Conservation (phyloP, 2,113 vertebrate species). For the Urocitellus parryii region DNA sequence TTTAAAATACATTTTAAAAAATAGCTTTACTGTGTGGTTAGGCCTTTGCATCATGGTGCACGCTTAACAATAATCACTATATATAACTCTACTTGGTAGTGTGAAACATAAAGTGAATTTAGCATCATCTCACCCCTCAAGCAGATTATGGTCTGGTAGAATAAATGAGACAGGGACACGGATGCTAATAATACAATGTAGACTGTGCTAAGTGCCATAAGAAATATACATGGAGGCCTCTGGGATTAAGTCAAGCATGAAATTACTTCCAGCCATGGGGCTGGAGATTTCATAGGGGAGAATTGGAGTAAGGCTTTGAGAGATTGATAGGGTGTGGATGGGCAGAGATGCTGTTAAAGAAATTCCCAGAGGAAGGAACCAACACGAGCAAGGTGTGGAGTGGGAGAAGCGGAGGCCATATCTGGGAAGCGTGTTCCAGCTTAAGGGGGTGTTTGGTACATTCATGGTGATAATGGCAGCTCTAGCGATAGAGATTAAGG, state of each 20-base stretch:
- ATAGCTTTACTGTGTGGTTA: not conserved
- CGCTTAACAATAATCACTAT: not conserved
- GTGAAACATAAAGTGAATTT: not conserved
- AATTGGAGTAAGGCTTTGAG: not conserved
- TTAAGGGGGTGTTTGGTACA: not conserved
- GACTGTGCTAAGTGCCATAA: not conserved
- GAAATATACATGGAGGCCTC: not conserved
- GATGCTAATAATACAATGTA: not conserved
- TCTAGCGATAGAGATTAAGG: not conserved
- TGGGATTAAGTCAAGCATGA: constrained; percentile 19
- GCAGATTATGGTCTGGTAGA: not conserved
- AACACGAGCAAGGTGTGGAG: not conserved
- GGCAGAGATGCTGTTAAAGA: not conserved
- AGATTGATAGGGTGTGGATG: not conserved
- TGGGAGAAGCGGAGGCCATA: not conserved
- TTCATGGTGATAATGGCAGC: not conserved
- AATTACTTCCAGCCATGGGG: constrained; percentile 22
- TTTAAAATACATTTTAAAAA: not conserved
- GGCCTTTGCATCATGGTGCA: not conserved
- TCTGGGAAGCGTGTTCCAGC: not conserved
- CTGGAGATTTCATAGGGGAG: not conserved
- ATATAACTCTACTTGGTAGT: not conserved
- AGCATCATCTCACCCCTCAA: not conserved
- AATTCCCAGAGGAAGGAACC: not conserved
- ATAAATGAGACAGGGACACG: not conserved